These are phyloP conservation scores for Taenioides sp. DNA, from an alignment of 2,797 vertebrate species.

Conservation along the genomic window DNA sequence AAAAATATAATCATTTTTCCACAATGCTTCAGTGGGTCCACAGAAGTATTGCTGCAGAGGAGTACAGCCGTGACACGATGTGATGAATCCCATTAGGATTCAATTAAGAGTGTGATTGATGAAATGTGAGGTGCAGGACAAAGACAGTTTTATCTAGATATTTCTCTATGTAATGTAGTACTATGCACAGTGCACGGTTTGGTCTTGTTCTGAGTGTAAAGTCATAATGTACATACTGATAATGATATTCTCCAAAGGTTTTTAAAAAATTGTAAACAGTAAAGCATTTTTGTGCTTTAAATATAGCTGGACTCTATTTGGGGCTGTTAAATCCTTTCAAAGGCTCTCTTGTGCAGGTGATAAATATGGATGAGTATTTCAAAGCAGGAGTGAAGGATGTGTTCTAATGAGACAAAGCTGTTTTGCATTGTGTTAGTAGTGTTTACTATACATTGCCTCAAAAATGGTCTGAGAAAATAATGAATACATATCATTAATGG, in stretches of 20 bases:
- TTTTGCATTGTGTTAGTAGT: constrained; percentile 31
- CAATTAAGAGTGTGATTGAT: constrained; percentile 68
- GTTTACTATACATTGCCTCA: not conserved
- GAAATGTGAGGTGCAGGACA: constrained; percentile 56
- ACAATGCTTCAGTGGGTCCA: constrained; percentile 25
- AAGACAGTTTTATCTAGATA: constrained; percentile 48
- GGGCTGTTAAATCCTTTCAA: constrained; percentile 40
- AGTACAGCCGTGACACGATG: constrained; percentile 54
- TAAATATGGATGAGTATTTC: constrained; percentile 65
- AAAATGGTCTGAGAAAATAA: not conserved
- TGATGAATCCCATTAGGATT: constrained; percentile 69
- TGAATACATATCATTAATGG: not conserved
- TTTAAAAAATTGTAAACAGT: not conserved
- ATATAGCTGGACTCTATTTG: not conserved
- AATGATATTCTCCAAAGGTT: not conserved
- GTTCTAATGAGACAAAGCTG: constrained; percentile 46
- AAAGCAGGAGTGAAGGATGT: constrained; percentile 24
- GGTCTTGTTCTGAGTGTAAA: constrained; percentile 9
- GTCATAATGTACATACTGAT: constrained; percentile 6
- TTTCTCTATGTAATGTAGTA: constrained; percentile 25
- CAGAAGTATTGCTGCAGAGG: constrained; percentile 40
- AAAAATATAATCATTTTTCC: constrained; percentile 6
- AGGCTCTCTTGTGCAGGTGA: constrained; percentile 46
- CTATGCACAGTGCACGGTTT: not conserved
- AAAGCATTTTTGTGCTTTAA: not conserved